A percentile compares a stretch with the other conserved stretches of the same genome.
phyloP scores from a whole-genome alignment of 1,140 invertebrate genomes.

The Megathymus violae region DNA sequence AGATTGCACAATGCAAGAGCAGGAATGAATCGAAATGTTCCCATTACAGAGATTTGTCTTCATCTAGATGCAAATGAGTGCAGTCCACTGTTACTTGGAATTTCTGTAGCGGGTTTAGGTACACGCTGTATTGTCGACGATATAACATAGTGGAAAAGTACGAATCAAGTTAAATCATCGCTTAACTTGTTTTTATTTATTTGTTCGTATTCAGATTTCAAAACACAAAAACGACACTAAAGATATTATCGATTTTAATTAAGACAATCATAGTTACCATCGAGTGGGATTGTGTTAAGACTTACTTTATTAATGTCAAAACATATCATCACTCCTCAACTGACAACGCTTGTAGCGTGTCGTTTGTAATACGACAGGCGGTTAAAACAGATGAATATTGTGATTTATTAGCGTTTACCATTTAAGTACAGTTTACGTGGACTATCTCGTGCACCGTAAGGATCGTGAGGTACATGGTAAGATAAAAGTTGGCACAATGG shows the following conservation, averaged over 20 bases:
- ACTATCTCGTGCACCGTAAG: slow-evolving; percentile 33
- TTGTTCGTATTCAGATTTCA: no score
- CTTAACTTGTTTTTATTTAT: no score
- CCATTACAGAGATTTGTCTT: slow-evolving; percentile 30
- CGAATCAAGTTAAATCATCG: no score
- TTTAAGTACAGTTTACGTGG: slow-evolving; percentile 24
- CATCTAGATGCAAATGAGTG: slow-evolving; percentile 30
- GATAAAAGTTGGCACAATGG: slow-evolving; percentile 32
- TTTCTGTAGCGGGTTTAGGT: not conserved
- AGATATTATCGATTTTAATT: no score
- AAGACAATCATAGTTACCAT: no score
- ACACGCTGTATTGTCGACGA: not conserved
- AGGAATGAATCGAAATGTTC: slow-evolving; percentile 23
- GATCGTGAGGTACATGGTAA: slow-evolving; percentile 26
- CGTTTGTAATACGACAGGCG: not conserved
- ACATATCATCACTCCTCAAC: no score
- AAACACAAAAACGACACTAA: no score
- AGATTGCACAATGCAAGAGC: slow-evolving; percentile 22
- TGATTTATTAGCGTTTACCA: slow-evolving; percentile 34
- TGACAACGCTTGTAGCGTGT: not conserved
- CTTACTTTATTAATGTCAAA: no score
- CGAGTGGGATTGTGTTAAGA: no score
- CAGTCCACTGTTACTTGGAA: slow-evolving; percentile 20
- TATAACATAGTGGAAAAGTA: not conserved
- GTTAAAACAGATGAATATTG: slow-evolving; percentile 28